Base-by-base conservation (phyloP, 1,140 invertebrate genomes). In the Colletes latitarsis region DNA sequence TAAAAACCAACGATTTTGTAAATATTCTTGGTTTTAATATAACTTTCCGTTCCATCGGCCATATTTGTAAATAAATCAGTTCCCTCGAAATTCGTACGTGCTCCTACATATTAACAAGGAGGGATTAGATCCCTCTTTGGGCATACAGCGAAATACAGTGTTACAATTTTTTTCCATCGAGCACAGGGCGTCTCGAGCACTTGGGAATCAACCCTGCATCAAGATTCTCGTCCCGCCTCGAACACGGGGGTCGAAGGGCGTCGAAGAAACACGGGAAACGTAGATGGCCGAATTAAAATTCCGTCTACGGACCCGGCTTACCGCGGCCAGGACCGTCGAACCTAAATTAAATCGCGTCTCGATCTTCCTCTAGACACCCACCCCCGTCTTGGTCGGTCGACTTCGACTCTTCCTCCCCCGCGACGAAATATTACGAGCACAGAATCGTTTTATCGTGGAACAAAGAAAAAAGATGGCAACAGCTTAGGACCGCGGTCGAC, bases 261-360 rank as follows among this genome's bases (percentile, higher is more conserved):
- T 60, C 9, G 55, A 15, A 21, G 43, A n/a, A 6, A 60, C 12
- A 39, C 15, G 3, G 52, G n/a, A 15, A 17, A n/a, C 8, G 19
- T 49, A 12, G 49, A 49, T 0, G 14, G 52, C 15, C n/a, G 46
- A 53, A 82, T 82, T 82, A 77, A 82, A 82, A 82, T 82, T 82
- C 80, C 67, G 66, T 15, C 8, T 39, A 57, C 60, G 62, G 53
- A 41, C 30, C 15, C 1, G 5, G 39, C 68, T 49, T n/a, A 66
- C 69, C 60, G 39, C 64, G 39, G 19, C 64, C 60, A 74, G 49
- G 66, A 58, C 55, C 69, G 49, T 66, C 67, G 30, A 77, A 77
- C 53, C 60, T 77, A 82, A 82, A 82, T 82, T 82, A 82, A 79
- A 82, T 72, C 77, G 64, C 58, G 63, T 30, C 30, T 49, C 21